These are phyloP conservation scores for Tachysurus fulvidraco DNA, from an alignment of 2,113 vertebrate genomes.

Conservation along the genomic window DNA sequence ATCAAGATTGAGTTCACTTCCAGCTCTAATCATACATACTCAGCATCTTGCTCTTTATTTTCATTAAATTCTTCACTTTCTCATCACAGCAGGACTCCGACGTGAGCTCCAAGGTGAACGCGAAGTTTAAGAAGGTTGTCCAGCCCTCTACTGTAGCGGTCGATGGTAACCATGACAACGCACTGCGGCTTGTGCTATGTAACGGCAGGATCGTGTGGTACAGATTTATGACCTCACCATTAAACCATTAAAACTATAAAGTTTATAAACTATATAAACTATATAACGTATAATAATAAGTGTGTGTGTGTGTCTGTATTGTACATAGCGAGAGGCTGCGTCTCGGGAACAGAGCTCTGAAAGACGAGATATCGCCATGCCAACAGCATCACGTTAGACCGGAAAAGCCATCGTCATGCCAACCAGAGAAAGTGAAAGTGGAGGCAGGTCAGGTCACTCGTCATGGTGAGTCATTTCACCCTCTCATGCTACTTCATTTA, in stretches of 20 bases:
- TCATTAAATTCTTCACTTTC: background rate
- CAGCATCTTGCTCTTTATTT: background rate
- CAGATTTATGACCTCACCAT: constrained; percentile 60
- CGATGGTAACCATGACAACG: constrained; percentile 84
- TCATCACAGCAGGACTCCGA: constrained; percentile 72
- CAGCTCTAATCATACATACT: background rate
- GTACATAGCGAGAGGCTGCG: constrained; percentile 41
- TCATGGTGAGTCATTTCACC: constrained; percentile 33
- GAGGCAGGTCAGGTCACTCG: constrained; percentile 62
- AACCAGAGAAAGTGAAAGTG: constrained; percentile 66
- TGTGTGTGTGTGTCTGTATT: constrained; percentile 4
- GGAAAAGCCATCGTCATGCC: constrained; percentile 60
- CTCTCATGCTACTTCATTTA: background rate
- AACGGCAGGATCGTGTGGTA: constrained; percentile 95
- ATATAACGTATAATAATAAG: no score
- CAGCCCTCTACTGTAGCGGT: constrained; percentile 83
- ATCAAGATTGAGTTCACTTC: background rate
- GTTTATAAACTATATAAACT: no score
- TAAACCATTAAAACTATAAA: no score
- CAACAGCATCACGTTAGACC: constrained; percentile 65
- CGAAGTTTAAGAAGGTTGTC: constrained; percentile 89
- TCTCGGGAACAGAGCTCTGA: constrained; percentile 18
- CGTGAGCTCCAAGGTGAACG: constrained; percentile 82
- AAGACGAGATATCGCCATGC: constrained; percentile 28
- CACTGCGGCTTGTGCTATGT: constrained; percentile 87